Evolutionary conservation across 2,113 vertebrate genomes (phyloP).

Genomic region (Cyprinus carpio): DNA sequence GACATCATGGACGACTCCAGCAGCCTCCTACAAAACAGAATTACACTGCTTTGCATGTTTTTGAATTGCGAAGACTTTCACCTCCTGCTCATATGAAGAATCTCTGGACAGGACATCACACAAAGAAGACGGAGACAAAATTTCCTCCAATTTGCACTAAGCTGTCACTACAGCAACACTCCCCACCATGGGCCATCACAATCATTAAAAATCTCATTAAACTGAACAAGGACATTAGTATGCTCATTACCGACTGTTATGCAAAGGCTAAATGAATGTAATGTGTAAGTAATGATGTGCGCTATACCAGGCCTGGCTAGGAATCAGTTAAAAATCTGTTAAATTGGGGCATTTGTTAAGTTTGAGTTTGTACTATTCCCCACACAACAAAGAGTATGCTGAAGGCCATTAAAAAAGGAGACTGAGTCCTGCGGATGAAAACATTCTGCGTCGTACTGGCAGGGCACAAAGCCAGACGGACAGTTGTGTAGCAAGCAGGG

Average conservation of each 20-base stretch:
- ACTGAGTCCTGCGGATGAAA: neutral
- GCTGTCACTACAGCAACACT: neutral
- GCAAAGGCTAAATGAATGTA: constrained; percentile 35
- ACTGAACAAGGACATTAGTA: constrained; percentile 33
- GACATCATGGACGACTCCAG: constrained; percentile 87
- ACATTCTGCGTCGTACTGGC: neutral
- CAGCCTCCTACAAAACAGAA: constrained; percentile 76
- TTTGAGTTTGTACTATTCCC: neutral
- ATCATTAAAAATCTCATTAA: constrained; percentile 45
- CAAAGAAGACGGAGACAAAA: neutral
- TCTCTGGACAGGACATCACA: neutral
- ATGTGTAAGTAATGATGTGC: constrained; percentile 40
- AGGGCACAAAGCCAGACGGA: constrained; percentile 21
- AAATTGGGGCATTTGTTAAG: constrained; percentile 30
- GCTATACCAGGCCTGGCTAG: neutral
- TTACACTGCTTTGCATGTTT: neutral
- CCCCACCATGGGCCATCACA: neutral
- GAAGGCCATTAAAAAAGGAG: neutral
- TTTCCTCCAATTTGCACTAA: neutral
- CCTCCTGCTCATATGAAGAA: neutral
- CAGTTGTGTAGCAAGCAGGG: neutral
- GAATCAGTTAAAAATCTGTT: constrained; percentile 32
- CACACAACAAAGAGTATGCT: neutral
- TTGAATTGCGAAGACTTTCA: neutral
- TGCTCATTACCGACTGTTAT: constrained; percentile 32